Base-by-base conservation (phyloP, 1,140 invertebrate species). In the Drosophila elegans region DNA sequence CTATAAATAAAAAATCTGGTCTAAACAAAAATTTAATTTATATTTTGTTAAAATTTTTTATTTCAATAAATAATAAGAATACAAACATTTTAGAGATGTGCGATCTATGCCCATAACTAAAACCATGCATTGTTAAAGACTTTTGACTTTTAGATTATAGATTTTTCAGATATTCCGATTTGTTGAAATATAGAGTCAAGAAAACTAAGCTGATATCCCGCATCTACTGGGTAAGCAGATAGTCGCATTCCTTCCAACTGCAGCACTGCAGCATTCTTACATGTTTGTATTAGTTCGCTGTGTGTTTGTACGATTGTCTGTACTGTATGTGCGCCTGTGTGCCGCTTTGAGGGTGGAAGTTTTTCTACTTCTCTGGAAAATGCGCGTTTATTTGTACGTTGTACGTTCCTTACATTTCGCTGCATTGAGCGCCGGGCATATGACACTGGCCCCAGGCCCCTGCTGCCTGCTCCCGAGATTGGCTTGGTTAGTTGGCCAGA, bases 351-450 rank as follows among this genome's bases (percentile, higher is more conserved):
- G 84, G 84, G 84, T 89, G 84, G 84, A 89, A 89, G 84, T 89
- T 89, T 88, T 89, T 88, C 85, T 90, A 84, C 80, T 89, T 89
- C 84, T 89, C 80, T 90, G 85, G 84, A 89, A 88, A 88, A 88
- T 89, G 84, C 86, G 84, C 83, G 83, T 86, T 86, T 88, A 89
- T 89, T 88, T 86, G 83, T 83, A 83, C 55, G 66, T 80, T 83
- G 83, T 80, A 83, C 55, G 66, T 80, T 83, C 84, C 64, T 83
- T 73, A 66, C 72, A 88, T 76, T 76, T 76, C 54, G 74, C 69
- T 86, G 79, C 79, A 78, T 78, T 71, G 74, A 49, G 63, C 48
- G 57, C 39, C 34, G 55, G 66, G 51, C 75, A 88, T 88, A 88
- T 86, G 83, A 75, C 61, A 72, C 71, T 29, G 36, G 16, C 41